Percentiles rank a stretch among this genome's conserved stretches.
These are phyloP conservation scores for Cydia amplana DNA, from an alignment of 1,140 invertebrate genomes.

Conservation along the genomic window DNA sequence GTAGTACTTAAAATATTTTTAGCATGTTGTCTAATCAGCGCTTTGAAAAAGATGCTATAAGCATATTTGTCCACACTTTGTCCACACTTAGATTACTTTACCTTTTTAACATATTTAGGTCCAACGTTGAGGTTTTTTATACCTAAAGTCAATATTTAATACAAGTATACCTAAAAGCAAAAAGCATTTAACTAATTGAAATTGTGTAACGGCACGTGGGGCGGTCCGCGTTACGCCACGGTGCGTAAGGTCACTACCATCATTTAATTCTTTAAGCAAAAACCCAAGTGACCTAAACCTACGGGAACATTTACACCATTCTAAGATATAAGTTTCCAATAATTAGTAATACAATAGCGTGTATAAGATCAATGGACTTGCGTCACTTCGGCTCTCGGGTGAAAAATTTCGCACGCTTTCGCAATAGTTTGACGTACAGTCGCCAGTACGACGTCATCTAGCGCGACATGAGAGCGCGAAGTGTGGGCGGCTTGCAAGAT, in stretches of 20 bases:
- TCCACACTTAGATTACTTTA: too few relatives aligned
- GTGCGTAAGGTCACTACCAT: constrained; percentile 73
- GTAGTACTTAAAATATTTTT: too few relatives aligned
- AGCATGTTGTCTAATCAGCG: too few relatives aligned
- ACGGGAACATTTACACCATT: constrained; percentile 28
- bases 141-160: background rate
- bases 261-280: constrained; percentile 66
- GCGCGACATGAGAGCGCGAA: constrained; percentile 4
- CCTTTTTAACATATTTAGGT: background rate
- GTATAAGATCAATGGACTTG: background rate
- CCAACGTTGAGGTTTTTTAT: background rate
- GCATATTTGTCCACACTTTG: too few relatives aligned
- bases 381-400: background rate
- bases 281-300: background rate
- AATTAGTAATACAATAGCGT: background rate
- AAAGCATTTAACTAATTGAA: constrained; percentile 48
- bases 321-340: background rate
- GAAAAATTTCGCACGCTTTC: constrained; percentile 25
- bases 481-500: background rate
- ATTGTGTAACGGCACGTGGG: constrained; percentile 54
- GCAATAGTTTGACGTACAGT: constrained; percentile 28
- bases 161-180: constrained; percentile 23
- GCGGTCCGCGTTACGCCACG: constrained; percentile 57
- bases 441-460: constrained; percentile 1
- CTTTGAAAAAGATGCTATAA: too few relatives aligned